Conservation (phyloP, 1,140 invertebrate species). For the Subanguina moxae region DNA sequence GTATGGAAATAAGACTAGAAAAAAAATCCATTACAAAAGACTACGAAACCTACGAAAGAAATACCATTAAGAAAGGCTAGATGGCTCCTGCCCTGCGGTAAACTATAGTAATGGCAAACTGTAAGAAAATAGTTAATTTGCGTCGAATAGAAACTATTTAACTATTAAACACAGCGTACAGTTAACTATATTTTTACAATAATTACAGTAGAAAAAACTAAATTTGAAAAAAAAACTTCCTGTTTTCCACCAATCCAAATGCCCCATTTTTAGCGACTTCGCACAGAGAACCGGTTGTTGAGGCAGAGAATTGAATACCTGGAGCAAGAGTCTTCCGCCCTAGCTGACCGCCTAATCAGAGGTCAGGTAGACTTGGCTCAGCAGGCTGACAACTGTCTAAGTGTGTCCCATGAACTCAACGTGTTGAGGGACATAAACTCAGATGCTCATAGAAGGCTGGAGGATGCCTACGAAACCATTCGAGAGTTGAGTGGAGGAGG, state of each 20-base stretch:
- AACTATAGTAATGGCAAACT: too few species aligned
- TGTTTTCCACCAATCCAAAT: not conserved
- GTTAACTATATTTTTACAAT: slow-evolving; percentile 23
- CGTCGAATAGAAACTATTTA: too few species aligned
- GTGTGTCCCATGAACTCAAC: slow-evolving; percentile 55
- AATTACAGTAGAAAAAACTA: too few species aligned
- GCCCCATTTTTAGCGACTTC: slow-evolving; percentile 70
- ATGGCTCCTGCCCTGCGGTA: too few species aligned
- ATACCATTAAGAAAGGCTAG: too few species aligned
- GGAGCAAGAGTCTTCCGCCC: slow-evolving; percentile 68
- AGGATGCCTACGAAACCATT: slow-evolving; percentile 77
- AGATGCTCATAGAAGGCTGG: slow-evolving; percentile 63
- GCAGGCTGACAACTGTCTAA: slow-evolving; percentile 64
- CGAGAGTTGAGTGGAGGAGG: slow-evolving; percentile 60
- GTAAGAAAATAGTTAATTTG: too few species aligned
- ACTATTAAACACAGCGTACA: slow-evolving; percentile 2
- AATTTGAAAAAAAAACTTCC: not conserved
- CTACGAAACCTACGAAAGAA: too few species aligned
- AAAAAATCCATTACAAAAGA: too few species aligned
- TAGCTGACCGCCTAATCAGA: slow-evolving; percentile 84
- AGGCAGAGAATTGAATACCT: slow-evolving; percentile 87
- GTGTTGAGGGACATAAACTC: slow-evolving; percentile 58
- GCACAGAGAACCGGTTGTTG: slow-evolving; percentile 88
- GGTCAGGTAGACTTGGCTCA: slow-evolving; percentile 88
- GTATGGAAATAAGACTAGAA: too few species aligned